A percentile compares a stretch with the other conserved stretches of the same genome.
Conservation (phyloP, 2,113 vertebrate genomes). For the Cepphus grylle region DNA sequence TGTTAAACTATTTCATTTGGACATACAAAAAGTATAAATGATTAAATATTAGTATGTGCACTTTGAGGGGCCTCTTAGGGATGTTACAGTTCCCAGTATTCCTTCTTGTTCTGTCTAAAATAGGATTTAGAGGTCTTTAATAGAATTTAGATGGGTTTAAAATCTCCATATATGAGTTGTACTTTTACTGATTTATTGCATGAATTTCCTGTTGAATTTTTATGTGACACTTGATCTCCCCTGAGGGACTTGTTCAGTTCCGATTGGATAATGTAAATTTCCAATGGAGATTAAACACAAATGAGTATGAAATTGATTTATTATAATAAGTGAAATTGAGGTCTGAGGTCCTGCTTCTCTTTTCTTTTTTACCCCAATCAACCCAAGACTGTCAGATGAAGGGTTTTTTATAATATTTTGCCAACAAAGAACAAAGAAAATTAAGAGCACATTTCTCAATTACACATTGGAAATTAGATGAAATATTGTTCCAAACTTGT, state of each 20-base stretch:
- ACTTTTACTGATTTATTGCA: constrained; percentile 71
- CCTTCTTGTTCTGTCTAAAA: constrained; percentile 68
- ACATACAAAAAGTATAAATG: constrained; percentile 56
- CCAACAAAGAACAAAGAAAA: constrained; percentile 51
- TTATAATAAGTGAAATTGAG: constrained; percentile 74
- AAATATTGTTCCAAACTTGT: constrained; percentile 28
- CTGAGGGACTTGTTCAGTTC: constrained; percentile 62
- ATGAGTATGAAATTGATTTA: constrained; percentile 78
- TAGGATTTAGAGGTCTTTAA: constrained; percentile 74
- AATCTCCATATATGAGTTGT: constrained; percentile 67
- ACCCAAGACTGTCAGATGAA: constrained; percentile 30
- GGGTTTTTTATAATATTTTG: constrained; percentile 34
- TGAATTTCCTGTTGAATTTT: constrained; percentile 80
- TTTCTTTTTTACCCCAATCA: constrained; percentile 49
- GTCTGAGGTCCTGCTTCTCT: constrained; percentile 52
- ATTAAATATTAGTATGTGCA: constrained; percentile 69
- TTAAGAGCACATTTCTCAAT: constrained; percentile 43
- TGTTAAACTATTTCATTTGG: constrained; percentile 62
- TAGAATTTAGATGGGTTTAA: constrained; percentile 75
- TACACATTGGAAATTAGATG: constrained; percentile 17
- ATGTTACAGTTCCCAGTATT: constrained; percentile 56
- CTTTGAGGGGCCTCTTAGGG: constrained; percentile 63
- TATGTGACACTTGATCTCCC: constrained; percentile 73
- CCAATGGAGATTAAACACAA: constrained; percentile 76
- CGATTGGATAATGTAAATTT: constrained; percentile 79